Base-by-base conservation (phyloP, 2,888 invertebrate genomes). In the Meiosimyza platycephala region DNA sequence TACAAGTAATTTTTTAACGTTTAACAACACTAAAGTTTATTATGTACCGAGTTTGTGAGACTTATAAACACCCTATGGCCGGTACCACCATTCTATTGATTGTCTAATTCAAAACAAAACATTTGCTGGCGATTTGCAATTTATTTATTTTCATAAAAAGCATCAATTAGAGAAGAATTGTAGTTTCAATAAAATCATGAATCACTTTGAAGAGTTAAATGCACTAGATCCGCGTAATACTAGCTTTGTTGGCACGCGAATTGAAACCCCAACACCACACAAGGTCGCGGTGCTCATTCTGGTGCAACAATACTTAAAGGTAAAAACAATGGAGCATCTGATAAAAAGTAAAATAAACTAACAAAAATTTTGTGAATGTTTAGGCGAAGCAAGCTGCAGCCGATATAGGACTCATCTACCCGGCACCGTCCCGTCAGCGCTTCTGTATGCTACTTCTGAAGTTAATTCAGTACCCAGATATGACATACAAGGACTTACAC, bases 371-470 rank as follows among this genome's bases (percentile, higher is more conserved):
- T 50, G 55, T 50, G 11, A 15, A 33, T 48, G 11, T 40, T 60
- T 50, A 86, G 86, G 82, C 83, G 3, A 87, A 86, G 62, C 84
- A 85, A 62, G 76, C 76, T 4, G 81, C 83, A 1, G 73, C 80
- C 15, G 86, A 85, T 51, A 76, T 81, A 4, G 86, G 83, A 2
- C 78, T 83, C 0, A 78, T 76, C 64, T 76, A 84, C 80, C 88
- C 89, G 70, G 89, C 92, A 18, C 90, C 90, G 82, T 90, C 92
- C 76, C 89, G 93, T 72, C 91, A 94, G 79, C 92, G 94, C 82
- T 95, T 96, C 85, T 94, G 95, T 87, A 92, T 95, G 85, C 89
- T 94, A 7, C 90, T 94, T 48, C 88, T 96, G 16, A 94, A 94
- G 85, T 87, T 96, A 40, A 92, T 95, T 77, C 87, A 93, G 91